A percentile compares a stretch with the other conserved stretches of the same genome.
phyloP scores from a whole-genome alignment of 2,797 vertebrate species.

The Vespertilio murinus region DNA sequence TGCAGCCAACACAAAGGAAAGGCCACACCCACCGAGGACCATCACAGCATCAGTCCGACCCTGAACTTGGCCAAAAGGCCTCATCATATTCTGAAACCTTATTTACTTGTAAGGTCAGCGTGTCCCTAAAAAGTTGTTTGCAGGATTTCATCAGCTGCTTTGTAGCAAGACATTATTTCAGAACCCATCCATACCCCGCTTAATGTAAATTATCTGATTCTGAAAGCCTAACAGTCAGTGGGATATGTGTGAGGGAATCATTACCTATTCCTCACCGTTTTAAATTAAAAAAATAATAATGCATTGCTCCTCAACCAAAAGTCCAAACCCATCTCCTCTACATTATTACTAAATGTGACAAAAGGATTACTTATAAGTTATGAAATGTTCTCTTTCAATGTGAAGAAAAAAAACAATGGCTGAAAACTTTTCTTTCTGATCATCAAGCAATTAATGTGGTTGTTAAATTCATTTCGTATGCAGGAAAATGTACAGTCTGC shows the following conservation, averaged over 20 bases:
- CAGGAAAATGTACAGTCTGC: slow-evolving; percentile 32
- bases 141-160: background rate
- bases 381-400: background rate
- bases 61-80: background rate
- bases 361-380: background rate
- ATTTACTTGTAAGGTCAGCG: background rate
- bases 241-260: background rate
- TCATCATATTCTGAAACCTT: background rate
- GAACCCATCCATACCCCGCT: background rate
- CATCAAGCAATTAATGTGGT: slow-evolving; percentile 21
- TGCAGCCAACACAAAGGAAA: background rate
- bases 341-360: background rate
- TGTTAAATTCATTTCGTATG: slow-evolving; percentile 41
- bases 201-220: background rate
- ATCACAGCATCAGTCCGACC: background rate
- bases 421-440: background rate
- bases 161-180: background rate
- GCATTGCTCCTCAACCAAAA: background rate
- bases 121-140: background rate
- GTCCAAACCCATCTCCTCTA: background rate
- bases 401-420: slow-evolving; percentile 17
- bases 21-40: accelerated
- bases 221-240: background rate
- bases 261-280: background rate
- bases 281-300: background rate